phyloP scores from a whole-genome alignment of 2,888 invertebrate genomes.

The Mythimna pallens region DNA sequence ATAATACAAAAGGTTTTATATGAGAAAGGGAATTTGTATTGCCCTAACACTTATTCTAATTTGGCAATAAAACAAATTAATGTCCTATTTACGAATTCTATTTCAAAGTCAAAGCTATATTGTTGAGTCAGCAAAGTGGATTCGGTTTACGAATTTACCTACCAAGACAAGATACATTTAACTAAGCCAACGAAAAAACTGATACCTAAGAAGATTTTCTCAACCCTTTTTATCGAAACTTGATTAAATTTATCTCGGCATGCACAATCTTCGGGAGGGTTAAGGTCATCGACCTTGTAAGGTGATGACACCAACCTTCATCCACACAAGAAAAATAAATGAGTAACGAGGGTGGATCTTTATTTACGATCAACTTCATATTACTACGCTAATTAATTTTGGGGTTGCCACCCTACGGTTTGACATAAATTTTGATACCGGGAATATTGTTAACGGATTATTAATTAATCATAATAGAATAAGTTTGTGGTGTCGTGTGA shows the following conservation, averaged over 20 bases:
- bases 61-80: constrained; percentile 9
- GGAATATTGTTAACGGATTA: constrained; percentile 39
- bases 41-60: constrained; percentile 21
- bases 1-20: constrained; percentile 1
- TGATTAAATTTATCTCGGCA: constrained; percentile 30
- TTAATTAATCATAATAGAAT: constrained; percentile 2
- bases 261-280: constrained; percentile 19
- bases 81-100: neutral
- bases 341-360: constrained; percentile 49
- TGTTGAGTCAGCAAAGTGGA: constrained; percentile 14
- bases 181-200: constrained; percentile 6
- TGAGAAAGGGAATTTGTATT: constrained; percentile 15
- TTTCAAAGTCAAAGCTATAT: constrained; percentile 11
- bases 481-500: neutral
- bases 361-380: constrained; percentile 66
- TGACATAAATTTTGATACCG: constrained; percentile 48
- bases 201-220: constrained; percentile 16
- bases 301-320: constrained; percentile 35
- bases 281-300: constrained; percentile 36
- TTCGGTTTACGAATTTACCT: constrained; percentile 2
- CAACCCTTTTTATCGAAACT: constrained; percentile 20
- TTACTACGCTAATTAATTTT: constrained; percentile 66
- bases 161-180: constrained; percentile 6
- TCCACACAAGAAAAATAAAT: constrained; percentile 44
- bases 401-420: constrained; percentile 46